Percentiles rank a stretch among this genome's conserved stretches.
Evolutionary conservation across 1,140 invertebrate species (phyloP).

Genomic region (Drosophila pectinifera): DNA sequence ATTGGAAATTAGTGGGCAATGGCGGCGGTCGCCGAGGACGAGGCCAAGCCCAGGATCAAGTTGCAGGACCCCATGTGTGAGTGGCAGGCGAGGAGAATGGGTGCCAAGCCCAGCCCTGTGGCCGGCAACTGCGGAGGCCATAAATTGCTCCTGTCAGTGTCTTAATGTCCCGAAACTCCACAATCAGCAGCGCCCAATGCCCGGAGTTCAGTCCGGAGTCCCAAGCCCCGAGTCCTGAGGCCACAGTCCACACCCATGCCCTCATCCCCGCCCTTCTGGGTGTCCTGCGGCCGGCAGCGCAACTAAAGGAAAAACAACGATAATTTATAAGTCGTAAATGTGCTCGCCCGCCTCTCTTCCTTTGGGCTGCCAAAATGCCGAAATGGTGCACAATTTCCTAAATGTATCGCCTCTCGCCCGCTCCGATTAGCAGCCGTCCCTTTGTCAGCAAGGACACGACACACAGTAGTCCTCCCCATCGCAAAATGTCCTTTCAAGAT

Average conservation of each 20-base stretch:
- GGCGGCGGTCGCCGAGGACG: constrained; percentile 2
- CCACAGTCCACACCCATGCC: constrained; percentile 31
- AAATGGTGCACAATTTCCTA: constrained; percentile 77
- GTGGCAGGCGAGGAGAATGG: constrained; percentile 72
- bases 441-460: constrained; percentile 36
- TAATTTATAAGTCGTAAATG: constrained; percentile 84
- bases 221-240: not conserved
- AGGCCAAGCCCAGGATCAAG: constrained; percentile 27
- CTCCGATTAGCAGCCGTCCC: constrained; percentile 68
- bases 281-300: constrained; percentile 66
- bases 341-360: constrained; percentile 39
- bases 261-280: constrained; percentile 57
- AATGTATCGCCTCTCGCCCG: constrained; percentile 70
- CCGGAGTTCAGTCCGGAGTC: constrained; percentile 9
- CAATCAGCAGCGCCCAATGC: constrained; percentile 66
- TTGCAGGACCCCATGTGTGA: constrained; percentile 23
- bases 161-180: constrained; percentile 83
- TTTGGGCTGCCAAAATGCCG: constrained; percentile 66
- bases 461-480: constrained; percentile 36
- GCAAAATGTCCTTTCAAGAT: constrained; percentile 65
- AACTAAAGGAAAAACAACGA: constrained; percentile 75
- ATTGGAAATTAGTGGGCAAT: constrained; percentile 49
- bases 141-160: constrained; percentile 82
- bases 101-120: constrained; percentile 59
- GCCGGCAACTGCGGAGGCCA: constrained; percentile 58